These are phyloP conservation scores for Epinotia demarniana DNA, from an alignment of 2,888 invertebrate genomes.

Conservation along the genomic window DNA sequence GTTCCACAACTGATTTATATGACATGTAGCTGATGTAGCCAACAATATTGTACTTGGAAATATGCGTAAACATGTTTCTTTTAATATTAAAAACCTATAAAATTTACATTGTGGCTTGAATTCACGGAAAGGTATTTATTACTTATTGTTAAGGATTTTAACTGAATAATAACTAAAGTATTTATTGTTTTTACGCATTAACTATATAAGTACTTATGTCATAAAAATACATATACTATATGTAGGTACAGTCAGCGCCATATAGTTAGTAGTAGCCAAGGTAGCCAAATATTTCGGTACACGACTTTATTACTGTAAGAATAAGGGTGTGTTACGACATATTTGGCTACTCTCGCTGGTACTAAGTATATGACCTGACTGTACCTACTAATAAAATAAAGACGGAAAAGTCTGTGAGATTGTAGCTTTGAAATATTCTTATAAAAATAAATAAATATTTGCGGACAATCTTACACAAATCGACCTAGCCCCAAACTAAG, in stretches of 20 bases:
- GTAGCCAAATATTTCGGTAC: too few species aligned
- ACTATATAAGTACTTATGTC: not conserved
- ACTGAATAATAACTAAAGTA: not conserved
- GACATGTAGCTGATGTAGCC: not conserved
- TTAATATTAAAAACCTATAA: not conserved
- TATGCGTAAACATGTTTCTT: not conserved
- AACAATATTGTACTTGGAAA: not conserved
- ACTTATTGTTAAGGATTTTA: not conserved
- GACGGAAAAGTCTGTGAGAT: too few species aligned
- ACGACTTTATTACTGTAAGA: too few species aligned
- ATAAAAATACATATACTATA: slow-evolving; percentile 8
- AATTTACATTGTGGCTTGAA: not conserved
- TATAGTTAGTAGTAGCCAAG: too few species aligned
- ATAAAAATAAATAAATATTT: too few species aligned
- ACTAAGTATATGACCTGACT: too few species aligned
- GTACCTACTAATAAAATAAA: too few species aligned
- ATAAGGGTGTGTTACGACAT: too few species aligned
- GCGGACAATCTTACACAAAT: too few species aligned
- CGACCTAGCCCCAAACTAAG: too few species aligned
- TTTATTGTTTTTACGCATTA: not conserved
- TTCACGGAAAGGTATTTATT: not conserved
- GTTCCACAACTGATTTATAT: not conserved
- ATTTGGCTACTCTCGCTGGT: not conserved
- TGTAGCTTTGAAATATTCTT: too few species aligned
- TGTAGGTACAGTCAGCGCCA: too few species aligned